Evolutionary conservation across 2,113 vertebrate species (phyloP), one percentile per base, ranked within the genome.

Genomic region (Gymnogyps californianus): DNA sequence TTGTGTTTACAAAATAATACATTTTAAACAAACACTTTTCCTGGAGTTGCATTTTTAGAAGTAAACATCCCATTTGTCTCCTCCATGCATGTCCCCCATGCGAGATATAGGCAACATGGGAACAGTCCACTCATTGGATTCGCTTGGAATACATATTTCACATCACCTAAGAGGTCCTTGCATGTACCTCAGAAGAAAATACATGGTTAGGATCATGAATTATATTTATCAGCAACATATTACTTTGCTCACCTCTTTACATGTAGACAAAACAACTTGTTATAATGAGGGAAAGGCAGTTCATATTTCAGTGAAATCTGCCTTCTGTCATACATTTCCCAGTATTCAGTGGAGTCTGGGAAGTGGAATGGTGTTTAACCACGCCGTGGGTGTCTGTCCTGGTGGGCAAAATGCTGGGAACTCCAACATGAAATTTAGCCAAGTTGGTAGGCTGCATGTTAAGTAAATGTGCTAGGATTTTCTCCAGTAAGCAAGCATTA

Each of bases 401-500:
- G 7, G 17, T 34, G 19, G 26, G 5, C 5, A 75, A 85, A 86
- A 70, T 54, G 5, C 16, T 49, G 21, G 40, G 38, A 93, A 75
- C 4, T 71, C 22, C n/a, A n/a, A 10, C 7, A 38, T 6, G 22
- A 81, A 75, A 25, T 71, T 71, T 44, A 67, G 7, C 32, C 42
- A 64, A 2, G 9, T 25, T 51, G 9, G 16, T 49, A 38, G 65
- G 19, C 24, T 69, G 25, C 16, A 26, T 22, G 34, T 21, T 57
- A 24, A 51, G 16, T 74, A 32, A 42, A 58, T 13, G 11, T 75
- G n/a, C 5, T 3, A 2, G 6, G 36, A 74, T 87, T 72, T 78
- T 42, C 44, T 69, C 38, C 13, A 49, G 26, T 42, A 66, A 80
- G 9, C 21, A 51, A 0, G 0, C 1, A 12, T 62, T 67, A 3